Evolutionary conservation across 2,888 invertebrate species (phyloP), one percentile per base, ranked within the genome.

Genomic region (Cantharis rustica): DNA sequence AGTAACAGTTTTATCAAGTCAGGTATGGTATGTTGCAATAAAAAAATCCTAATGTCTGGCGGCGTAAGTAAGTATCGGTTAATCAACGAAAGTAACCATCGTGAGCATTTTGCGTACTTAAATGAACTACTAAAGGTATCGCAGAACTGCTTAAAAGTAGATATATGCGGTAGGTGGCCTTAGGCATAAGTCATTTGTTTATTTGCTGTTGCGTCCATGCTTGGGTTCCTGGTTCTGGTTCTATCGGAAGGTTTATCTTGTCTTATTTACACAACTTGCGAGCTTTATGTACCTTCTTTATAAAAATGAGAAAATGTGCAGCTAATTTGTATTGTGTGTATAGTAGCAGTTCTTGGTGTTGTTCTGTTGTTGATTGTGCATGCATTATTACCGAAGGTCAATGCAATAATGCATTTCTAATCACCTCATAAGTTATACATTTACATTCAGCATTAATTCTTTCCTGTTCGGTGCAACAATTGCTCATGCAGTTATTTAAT

Each of bases 141-240:
- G 17, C 47, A 72, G 62, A 79, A 74, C 69, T 75, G 72, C 61
- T 78, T 68, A 78, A 73, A 73, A 47, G 47, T 66, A 23, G 20
- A 66, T 66, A 66, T 75, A 76, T 76, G 78, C 72, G 71, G 74
- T 79, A 74, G 70, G 68, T 64, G 69, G 17, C 64, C 77, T 68
- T 62, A 62, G 69, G 62, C 31, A 20, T 15, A 20, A 63, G 16
- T 70, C 74, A 70, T 74, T 74, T 74, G 74, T 74, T 74, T 74
- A 70, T 74, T 70, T 74, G 31, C 66, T 74, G 70, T 74, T 74
- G 70, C 70, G 31, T 74, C 64, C 74, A 70, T 31, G 70, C 70
- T 61, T 74, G 70, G 61, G 64, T 66, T 66, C 20, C 64, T 66
- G 64, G 64, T 66, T 66, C 64, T 66, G 64, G 2, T 66, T 66